Evolutionary conservation across 2,113 vertebrate species (phyloP).

Genomic region (Acrocephalus kingi): DNA sequence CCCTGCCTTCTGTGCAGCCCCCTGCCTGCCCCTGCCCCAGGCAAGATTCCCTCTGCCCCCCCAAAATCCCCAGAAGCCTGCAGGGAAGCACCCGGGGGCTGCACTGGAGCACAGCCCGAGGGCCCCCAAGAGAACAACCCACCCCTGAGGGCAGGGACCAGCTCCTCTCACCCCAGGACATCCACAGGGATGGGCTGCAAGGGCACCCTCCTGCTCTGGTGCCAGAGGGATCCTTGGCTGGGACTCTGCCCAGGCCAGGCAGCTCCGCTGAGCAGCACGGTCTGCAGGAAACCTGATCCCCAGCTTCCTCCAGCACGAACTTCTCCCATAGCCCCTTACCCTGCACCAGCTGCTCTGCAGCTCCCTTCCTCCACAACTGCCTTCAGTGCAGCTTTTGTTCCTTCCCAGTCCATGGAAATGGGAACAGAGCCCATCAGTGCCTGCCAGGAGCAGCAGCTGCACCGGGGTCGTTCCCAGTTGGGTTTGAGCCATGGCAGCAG

Average conservation of each 20-base stretch:
- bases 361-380: not conserved
- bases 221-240: not conserved
- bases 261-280: not conserved
- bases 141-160: not conserved
- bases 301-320: not conserved
- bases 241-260: not conserved
- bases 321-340: not conserved
- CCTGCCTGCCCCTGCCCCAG: accelerated
- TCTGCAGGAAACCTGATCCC: not conserved
- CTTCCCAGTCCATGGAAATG: not conserved
- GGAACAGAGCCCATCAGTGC: not conserved
- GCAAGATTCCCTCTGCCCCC: not conserved
- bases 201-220: not conserved
- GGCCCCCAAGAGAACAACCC: accelerated
- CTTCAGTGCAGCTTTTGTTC: not conserved
- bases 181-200: not conserved
- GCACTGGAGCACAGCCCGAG: accelerated
- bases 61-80: accelerated
- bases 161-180: not conserved
- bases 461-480: accelerated
- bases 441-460: not conserved
- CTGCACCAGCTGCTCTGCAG: not conserved
- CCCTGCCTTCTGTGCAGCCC: not conserved
- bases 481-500: not conserved
- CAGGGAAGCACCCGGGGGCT: not conserved